Percentiles rank a stretch among this genome's conserved stretches.
Evolutionary conservation across 2,797 vertebrate species (phyloP).

Genomic region (Labroides dimidiatus): DNA sequence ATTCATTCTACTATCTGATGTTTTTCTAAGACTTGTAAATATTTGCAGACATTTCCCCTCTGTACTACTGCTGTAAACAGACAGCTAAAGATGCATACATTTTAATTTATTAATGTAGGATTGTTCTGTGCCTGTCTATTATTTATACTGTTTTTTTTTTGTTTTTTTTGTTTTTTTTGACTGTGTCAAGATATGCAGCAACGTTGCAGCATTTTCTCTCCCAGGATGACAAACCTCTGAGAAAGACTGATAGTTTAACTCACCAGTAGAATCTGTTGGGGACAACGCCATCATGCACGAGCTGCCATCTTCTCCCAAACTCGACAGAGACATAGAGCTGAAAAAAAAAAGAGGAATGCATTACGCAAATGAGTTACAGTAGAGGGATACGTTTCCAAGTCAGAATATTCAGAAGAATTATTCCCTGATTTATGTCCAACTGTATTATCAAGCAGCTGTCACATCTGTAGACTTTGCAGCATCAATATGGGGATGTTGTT

Average conservation of each 20-base stretch:
- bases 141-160: slow-evolving; percentile 38
- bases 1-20: slow-evolving; percentile 1
- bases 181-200: slow-evolving; percentile 16
- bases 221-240: slow-evolving; percentile 2
- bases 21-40: slow-evolving; percentile 9
- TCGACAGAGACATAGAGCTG: slow-evolving; percentile 96
- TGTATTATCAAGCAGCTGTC: slow-evolving; percentile 48
- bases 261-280: slow-evolving; percentile 97
- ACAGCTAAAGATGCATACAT: slow-evolving; percentile 32
- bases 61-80: slow-evolving; percentile 12
- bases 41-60: slow-evolving; percentile 10
- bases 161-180: no score
- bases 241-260: slow-evolving; percentile 67
- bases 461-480: slow-evolving; percentile 28
- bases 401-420: slow-evolving; percentile 34
- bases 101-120: slow-evolving; percentile 30
- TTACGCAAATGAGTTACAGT: slow-evolving; percentile 45
- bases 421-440: slow-evolving; percentile 36
- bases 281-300: slow-evolving; percentile 90
- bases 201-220: slow-evolving; percentile 17
- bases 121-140: slow-evolving; percentile 27
- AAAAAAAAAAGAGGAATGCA: slow-evolving; percentile 59
- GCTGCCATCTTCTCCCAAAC: slow-evolving; percentile 94
- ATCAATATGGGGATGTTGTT: slow-evolving; percentile 24
- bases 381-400: slow-evolving; percentile 32